A percentile compares a stretch with the other conserved stretches of the same genome.
Conservation (phyloP, 1,140 invertebrate species). For the Cotesia vestalis region DNA sequence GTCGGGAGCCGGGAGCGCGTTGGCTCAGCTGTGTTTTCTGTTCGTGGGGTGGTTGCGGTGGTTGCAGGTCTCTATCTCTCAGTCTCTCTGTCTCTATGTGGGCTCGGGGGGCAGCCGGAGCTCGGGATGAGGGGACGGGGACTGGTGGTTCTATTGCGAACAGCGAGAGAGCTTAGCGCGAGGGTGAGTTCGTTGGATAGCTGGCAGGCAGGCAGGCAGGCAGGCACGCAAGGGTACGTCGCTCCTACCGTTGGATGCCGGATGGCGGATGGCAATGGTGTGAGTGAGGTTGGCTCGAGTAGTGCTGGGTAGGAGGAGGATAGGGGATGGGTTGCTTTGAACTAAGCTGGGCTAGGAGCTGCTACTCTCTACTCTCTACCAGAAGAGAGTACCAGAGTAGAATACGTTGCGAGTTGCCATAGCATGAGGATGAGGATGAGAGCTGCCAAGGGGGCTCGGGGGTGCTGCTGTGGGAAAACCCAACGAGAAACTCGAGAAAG, state of each 20-base stretch:
- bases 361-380: no score
- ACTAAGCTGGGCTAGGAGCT: slow-evolving; percentile 45
- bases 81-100: slow-evolving; percentile 12
- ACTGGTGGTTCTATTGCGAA: slow-evolving; percentile 2
- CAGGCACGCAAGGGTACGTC: slow-evolving; percentile 44
- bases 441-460: slow-evolving; percentile 40
- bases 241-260: no score
- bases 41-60: slow-evolving; percentile 46
- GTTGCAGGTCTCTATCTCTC: slow-evolving; percentile 41
- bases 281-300: slow-evolving; percentile 38
- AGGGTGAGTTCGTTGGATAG: slow-evolving; percentile 37
- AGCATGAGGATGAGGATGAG: slow-evolving; percentile 19
- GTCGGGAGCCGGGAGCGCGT: slow-evolving; percentile 37
- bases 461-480: slow-evolving; percentile 32
- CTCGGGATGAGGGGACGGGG: slow-evolving; percentile 17
- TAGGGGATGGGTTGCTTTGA: slow-evolving; percentile 47
- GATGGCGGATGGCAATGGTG: slow-evolving; percentile 23
- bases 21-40: slow-evolving; percentile 49
- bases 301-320: slow-evolving; percentile 5
- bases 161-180: slow-evolving; percentile 1
- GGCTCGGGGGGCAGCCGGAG: slow-evolving; percentile 7
- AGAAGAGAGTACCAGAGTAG: slow-evolving; percentile 13
- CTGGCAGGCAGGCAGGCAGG: slow-evolving; percentile 37
- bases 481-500: slow-evolving; percentile 30
- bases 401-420: slow-evolving; percentile 9